Percentiles rank a stretch among this genome's conserved stretches.
These are phyloP conservation scores for Diuraphis noxia DNA, from an alignment of 1,140 invertebrate genomes.

Conservation along the genomic window DNA sequence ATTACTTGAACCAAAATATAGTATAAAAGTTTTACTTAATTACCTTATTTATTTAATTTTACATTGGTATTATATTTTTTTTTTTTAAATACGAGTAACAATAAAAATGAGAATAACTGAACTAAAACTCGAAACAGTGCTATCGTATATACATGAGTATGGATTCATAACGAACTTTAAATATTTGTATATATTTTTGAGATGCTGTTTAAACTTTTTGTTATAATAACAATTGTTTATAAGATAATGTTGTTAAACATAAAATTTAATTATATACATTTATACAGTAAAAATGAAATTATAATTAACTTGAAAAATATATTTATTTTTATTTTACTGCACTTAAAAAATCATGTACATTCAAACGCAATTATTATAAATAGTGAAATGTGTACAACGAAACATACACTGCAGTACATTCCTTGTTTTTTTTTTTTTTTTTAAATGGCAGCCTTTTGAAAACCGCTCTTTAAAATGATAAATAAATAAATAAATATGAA, in stretches of 20 bases:
- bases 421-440: too few species aligned
- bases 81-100: neutral
- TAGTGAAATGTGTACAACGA: too few species aligned
- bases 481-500: neutral
- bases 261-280: neutral
- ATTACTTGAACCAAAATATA: too few species aligned
- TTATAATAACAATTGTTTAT: neutral
- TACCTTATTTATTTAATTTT: neutral
- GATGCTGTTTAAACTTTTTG: neutral
- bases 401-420: too few species aligned
- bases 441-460: too few species aligned
- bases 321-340: neutral
- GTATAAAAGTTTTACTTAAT: neutral
- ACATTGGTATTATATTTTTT: too few species aligned
- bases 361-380: too few species aligned
- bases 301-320: neutral
- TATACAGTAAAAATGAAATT: neutral
- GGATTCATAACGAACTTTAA: neutral
- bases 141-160: neutral
- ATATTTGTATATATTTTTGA: neutral
- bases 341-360: too few species aligned
- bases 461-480: neutral
- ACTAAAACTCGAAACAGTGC: neutral
- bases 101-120: neutral
- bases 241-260: neutral